phyloP scores from a whole-genome alignment of 2,113 vertebrate genomes.

The Solenodon paradoxus region DNA sequence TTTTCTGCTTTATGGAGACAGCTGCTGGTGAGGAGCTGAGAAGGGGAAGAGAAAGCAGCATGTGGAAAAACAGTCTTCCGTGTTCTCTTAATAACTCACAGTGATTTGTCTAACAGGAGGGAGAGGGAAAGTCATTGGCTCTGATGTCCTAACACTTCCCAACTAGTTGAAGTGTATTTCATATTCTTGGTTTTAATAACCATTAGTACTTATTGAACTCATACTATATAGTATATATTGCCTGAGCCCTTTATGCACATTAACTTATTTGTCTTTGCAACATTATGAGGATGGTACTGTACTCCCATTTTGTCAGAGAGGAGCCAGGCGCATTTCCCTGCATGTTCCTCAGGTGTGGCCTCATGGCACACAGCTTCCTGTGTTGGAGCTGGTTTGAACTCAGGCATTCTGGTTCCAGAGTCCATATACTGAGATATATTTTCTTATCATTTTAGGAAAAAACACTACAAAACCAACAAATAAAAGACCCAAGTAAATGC shows the following conservation, averaged over 20 bases:
- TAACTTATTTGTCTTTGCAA: background rate
- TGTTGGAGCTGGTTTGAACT: background rate
- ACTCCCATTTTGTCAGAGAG: background rate
- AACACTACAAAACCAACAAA: background rate
- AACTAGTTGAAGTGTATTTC: background rate
- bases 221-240: background rate
- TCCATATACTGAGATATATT: background rate
- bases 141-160: background rate
- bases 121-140: background rate
- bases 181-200: background rate
- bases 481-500: background rate
- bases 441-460: background rate
- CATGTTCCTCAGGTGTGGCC: background rate
- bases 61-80: background rate
- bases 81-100: background rate
- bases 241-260: background rate
- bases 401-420: background rate
- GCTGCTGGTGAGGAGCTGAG: background rate
- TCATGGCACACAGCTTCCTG: background rate
- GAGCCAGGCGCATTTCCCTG: background rate
- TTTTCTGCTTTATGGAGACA: background rate
- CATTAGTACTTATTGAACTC: background rate
- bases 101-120: background rate
- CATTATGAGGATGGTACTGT: background rate
- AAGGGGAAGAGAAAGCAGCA: background rate